A percentile compares a stretch with the other conserved stretches of the same genome.
Conservation (phyloP, 2,888 invertebrate species). For the Xestobium rufovillosum region DNA sequence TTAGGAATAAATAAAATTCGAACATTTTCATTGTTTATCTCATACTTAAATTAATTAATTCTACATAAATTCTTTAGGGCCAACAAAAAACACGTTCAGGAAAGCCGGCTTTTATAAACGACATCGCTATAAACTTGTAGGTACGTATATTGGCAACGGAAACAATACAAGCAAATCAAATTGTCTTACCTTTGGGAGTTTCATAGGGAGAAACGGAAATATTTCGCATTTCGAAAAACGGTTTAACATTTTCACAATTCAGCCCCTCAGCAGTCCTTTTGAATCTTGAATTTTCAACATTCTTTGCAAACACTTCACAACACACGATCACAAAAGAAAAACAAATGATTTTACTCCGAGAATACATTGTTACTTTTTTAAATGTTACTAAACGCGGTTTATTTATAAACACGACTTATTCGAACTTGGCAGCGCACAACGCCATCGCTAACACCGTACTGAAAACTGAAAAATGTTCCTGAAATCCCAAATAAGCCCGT, state of each 20-base stretch:
- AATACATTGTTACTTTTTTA: background rate
- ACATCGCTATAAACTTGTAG: no score
- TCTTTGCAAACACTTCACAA: slow-evolving; percentile 28
- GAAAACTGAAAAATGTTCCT: slow-evolving; percentile 10
- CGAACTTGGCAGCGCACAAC: slow-evolving; percentile 2
- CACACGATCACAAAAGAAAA: slow-evolving; percentile 25
- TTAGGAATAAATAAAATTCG: no score
- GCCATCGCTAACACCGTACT: slow-evolving; percentile 6
- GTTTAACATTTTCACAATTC: slow-evolving; percentile 27
- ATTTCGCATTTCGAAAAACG: slow-evolving; percentile 29
- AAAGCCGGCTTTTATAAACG: no score
- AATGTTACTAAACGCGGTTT: background rate
- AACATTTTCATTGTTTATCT: no score
- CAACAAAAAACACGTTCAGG: no score
- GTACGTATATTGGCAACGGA: no score
- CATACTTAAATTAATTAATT: no score
- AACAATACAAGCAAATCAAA: no score
- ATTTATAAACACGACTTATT: no score
- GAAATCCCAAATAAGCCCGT: slow-evolving; percentile 5
- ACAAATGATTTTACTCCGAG: background rate
- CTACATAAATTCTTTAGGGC: no score
- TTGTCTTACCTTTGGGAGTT: slow-evolving; percentile 24
- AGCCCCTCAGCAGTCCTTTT: slow-evolving; percentile 21
- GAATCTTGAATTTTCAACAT: slow-evolving; percentile 24
- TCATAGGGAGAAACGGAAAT: slow-evolving; percentile 21